These are phyloP conservation scores for Lycopodina hypogea DNA, from an alignment of 37 sponge, comb jelly and placozoan genomes.

Conservation along the genomic window DNA sequence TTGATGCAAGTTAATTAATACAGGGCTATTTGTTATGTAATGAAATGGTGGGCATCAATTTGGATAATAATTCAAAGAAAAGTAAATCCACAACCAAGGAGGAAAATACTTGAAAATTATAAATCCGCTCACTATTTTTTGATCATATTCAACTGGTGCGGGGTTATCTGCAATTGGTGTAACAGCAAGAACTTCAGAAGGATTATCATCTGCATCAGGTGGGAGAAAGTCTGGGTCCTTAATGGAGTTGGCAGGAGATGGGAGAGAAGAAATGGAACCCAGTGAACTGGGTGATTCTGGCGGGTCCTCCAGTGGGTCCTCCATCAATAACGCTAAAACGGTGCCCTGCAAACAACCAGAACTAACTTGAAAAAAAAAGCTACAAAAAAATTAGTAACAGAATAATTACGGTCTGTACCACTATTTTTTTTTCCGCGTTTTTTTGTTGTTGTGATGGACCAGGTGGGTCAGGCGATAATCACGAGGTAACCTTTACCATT, in stretches of 20 bases:
- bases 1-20: no score
- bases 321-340: neutral
- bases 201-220: neutral
- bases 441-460: neutral
- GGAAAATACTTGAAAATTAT: no score
- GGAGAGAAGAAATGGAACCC: neutral
- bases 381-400: no score
- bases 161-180: conserved; percentile 46
- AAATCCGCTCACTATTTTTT: conserved; percentile 45
- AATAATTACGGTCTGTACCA: no score
- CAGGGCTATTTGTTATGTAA: no score
- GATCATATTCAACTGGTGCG: conserved; percentile 41
- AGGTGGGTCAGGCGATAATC: neutral
- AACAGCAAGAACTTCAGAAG: neutral
- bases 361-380: no score
- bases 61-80: conserved; percentile 2
- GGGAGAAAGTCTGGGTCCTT: conserved; percentile 31
- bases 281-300: neutral
- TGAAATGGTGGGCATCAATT: conserved; percentile 14
- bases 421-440: neutral
- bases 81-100: no score
- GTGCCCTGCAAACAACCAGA: no score
- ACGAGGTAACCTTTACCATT: neutral
- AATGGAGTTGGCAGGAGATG: neutral
- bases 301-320: neutral